Evolutionary conservation across 2,113 vertebrate species (phyloP), one percentile per base, ranked within the genome.

Genomic region (Neopipo cinnamomea): DNA sequence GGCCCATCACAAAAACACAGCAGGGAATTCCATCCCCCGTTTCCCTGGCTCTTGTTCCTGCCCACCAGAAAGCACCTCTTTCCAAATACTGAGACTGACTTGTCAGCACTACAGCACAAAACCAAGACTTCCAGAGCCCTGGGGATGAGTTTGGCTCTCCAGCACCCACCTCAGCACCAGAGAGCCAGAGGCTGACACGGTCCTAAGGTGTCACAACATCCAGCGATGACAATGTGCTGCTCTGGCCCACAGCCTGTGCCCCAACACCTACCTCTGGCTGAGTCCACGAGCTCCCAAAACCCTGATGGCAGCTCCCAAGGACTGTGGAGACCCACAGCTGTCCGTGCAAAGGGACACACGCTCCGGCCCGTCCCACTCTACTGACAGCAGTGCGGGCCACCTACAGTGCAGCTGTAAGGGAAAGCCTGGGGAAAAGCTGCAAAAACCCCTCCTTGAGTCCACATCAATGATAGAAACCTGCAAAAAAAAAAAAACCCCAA

Each of bases 331-430:
- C n/a, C 22, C 2, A 0, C 3, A 3, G 37, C 46, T 7, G 4
- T 5, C 79, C 5, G 0, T 1, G 28, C 2, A 2, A 67, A 63
- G 58, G 58, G 27, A 66, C 6, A 9, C 0, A 0, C 0, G 0
- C 47, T 66, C 61, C 4, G 0, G 10, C 59, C 77, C 1, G 0
- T 9, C 42, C 62, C 24, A 3, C 0, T 0, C 28, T 14, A 20
- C n/a, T 0, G 0, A 19, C 5, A 11, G 33, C 8, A 4, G 1
- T 27, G 62, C 1, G 7, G 21, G 41, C 27, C 21, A 6, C 62
- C 50, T 23, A 33, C 3, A 3, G 31, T 1, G 24, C 24, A 17
- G 44, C 46, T 58, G 49, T 25, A 17, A 49, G 8, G 47, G 28
- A 85, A 41, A 79, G 10, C 70, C 44, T 6, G 25, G 15, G 19